Evolutionary conservation across 2,888 invertebrate genomes (phyloP).

Genomic region (Agrotis puta): DNA sequence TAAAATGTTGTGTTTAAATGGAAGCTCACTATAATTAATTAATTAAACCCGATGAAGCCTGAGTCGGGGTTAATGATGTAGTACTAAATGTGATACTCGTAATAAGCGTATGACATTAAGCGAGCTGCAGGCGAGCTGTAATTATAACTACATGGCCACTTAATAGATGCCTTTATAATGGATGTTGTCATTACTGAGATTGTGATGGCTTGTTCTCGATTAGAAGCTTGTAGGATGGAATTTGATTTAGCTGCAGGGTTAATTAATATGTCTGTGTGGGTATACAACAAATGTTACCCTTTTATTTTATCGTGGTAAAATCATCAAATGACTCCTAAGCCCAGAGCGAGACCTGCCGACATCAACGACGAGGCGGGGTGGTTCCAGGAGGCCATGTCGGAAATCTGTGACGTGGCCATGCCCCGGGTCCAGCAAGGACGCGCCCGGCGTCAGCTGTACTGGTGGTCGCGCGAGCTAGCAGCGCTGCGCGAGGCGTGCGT

Average conservation of each 20-base stretch:
- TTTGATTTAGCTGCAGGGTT: neutral
- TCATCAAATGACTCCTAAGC: too few species aligned
- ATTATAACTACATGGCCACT: constrained; percentile 53
- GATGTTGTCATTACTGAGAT: constrained; percentile 25
- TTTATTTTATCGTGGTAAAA: too few species aligned
- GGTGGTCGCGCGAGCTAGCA: too few species aligned
- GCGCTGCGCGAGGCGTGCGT: too few species aligned
- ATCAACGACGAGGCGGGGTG: too few species aligned
- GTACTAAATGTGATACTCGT: constrained; percentile 54
- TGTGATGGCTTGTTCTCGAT: constrained; percentile 36
- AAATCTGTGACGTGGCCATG: too few species aligned
- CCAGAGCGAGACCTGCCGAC: too few species aligned
- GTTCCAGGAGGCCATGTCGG: too few species aligned
- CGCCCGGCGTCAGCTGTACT: too few species aligned
- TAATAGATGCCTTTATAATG: constrained; percentile 47
- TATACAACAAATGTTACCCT: too few species aligned
- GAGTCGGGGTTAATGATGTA: constrained; percentile 45
- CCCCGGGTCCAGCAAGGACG: too few species aligned
- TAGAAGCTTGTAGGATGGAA: constrained; percentile 24
- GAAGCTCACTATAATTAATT: constrained; percentile 47
- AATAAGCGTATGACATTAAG: constrained; percentile 34
- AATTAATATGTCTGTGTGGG: too few species aligned
- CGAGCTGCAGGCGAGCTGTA: constrained; percentile 41
- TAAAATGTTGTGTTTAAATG: constrained; percentile 17
- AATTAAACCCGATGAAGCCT: constrained; percentile 50